Evolutionary conservation across 2,797 vertebrate genomes (phyloP).

Genomic region (Neopelma chrysocephalum): DNA sequence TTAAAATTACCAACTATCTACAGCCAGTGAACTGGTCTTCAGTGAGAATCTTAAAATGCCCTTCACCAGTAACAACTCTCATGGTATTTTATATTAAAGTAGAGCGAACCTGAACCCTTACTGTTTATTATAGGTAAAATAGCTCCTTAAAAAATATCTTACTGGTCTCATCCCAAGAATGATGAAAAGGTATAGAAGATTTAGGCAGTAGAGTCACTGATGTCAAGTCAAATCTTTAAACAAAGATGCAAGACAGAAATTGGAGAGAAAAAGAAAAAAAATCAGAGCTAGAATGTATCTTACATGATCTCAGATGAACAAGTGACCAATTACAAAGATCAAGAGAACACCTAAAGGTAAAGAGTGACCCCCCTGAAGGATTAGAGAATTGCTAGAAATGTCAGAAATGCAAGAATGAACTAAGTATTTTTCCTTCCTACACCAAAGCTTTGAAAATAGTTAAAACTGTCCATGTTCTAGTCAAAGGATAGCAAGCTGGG

Average conservation of each 20-base stretch:
- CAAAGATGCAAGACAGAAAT: background rate
- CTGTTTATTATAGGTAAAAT: background rate
- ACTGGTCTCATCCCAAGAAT: background rate
- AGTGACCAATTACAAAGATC: background rate
- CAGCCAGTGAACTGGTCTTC: background rate
- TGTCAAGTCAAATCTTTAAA: background rate
- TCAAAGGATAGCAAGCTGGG: background rate
- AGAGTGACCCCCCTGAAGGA: background rate
- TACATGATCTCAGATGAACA: background rate
- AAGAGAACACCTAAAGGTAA: background rate
- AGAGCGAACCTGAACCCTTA: background rate
- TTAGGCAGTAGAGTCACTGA: background rate
- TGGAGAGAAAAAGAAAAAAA: background rate
- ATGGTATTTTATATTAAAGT: background rate
- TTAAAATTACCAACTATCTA: background rate
- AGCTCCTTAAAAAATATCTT: background rate
- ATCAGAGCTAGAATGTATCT: background rate
- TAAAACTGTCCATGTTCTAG: background rate
- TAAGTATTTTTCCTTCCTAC: background rate
- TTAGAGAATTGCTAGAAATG: background rate
- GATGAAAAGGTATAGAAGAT: background rate
- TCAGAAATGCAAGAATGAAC: background rate
- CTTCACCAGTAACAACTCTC: background rate
- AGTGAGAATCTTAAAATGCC: background rate
- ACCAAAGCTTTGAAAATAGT: background rate